phyloP scores from a whole-genome alignment of 2,797 vertebrate genomes.

The Cyclura pinguis region DNA sequence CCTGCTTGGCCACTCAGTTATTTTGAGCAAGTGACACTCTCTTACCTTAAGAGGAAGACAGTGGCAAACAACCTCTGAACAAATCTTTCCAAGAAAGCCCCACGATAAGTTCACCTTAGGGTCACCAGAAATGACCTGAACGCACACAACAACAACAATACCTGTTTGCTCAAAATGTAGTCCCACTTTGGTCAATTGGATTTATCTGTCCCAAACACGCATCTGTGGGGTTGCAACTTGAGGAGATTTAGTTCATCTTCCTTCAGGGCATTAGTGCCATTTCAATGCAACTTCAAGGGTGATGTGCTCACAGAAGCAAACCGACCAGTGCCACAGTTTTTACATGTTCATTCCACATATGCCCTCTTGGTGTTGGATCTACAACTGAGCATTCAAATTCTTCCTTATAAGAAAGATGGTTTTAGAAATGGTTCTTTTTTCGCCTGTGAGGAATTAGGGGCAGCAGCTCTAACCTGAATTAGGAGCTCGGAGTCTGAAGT shows the following conservation, averaged over 20 bases:
- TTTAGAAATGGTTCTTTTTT: not conserved
- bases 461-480: constrained; percentile 84
- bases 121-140: too few species aligned
- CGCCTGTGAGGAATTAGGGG: not conserved
- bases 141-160: too few species aligned
- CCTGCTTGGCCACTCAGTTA: too few species aligned
- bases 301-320: not conserved
- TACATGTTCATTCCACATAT: too few species aligned
- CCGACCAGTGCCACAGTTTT: not conserved
- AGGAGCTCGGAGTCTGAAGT: constrained; percentile 90
- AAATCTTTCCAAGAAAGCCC: too few species aligned
- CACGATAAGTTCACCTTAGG: too few species aligned
- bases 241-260: not conserved
- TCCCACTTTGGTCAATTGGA: not conserved
- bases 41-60: too few species aligned
- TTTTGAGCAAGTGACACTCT: too few species aligned
- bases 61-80: too few species aligned
- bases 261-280: not conserved
- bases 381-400: not conserved
- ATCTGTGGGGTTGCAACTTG: not conserved
- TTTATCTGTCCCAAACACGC: not conserved
- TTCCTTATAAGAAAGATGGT: not conserved
- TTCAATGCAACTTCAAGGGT: not conserved
- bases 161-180: not conserved
- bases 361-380: not conserved